phyloP scores from a whole-genome alignment of 2,888 invertebrate species.

The Octonoba sinensis region DNA sequence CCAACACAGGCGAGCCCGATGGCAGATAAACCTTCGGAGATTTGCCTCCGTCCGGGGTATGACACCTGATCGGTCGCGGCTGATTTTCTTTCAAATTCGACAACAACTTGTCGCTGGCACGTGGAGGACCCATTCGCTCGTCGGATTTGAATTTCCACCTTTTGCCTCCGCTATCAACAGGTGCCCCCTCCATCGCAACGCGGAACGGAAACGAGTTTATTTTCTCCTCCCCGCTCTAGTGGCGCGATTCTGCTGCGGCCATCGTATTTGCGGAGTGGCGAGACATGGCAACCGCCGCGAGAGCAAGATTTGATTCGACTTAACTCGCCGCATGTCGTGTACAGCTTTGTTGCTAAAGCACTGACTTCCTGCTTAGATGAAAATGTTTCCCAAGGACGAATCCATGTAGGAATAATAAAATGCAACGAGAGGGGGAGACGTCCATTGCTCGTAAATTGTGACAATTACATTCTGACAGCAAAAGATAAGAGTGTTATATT shows the following conservation, averaged over 20 bases:
- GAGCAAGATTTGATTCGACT: too few relatives aligned
- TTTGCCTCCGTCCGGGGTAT: neutral
- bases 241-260: neutral
- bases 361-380: conserved; percentile 49
- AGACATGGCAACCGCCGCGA: too few relatives aligned
- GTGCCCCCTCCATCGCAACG: neutral
- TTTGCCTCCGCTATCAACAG: conserved; percentile 1
- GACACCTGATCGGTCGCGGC: neutral
- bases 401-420: conserved; percentile 30
- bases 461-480: conserved; percentile 17
- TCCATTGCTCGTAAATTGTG: conserved; percentile 44
- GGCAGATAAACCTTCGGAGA: conserved; percentile 29
- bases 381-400: conserved; percentile 41
- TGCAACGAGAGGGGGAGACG: conserved; percentile 18
- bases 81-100: neutral
- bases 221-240: neutral
- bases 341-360: neutral
- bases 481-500: conserved; percentile 47
- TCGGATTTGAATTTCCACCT: conserved; percentile 24
- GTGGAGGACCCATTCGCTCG: neutral
- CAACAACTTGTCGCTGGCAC: conserved; percentile 3
- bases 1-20: conserved; percentile 25
- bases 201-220: neutral
- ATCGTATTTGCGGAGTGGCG: too few relatives aligned
- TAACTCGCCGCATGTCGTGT: neutral